Evolutionary conservation across 64 coral and sea anemone species (phyloP).

Genomic region (Orbicella faveolata): DNA sequence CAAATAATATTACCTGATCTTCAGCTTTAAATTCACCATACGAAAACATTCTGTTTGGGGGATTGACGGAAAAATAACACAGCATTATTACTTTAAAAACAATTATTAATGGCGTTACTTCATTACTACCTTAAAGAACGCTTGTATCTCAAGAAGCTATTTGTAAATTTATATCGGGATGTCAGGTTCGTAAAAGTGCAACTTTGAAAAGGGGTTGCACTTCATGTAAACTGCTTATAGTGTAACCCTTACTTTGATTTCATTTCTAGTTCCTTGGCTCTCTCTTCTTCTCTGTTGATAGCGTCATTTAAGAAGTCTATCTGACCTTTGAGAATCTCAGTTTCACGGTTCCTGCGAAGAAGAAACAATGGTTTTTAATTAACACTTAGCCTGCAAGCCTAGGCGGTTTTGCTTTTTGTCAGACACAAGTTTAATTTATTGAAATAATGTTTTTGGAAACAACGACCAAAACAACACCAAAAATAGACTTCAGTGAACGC

Average conservation of each 20-base stretch:
- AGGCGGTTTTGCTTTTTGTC: no score
- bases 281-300: conserved; percentile 84
- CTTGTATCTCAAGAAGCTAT: no score
- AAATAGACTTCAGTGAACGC: no score
- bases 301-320: conserved; percentile 95
- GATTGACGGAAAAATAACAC: background rate
- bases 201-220: background rate
- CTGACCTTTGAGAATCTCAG: conserved; percentile 93
- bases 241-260: conserved; percentile 88
- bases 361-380: background rate
- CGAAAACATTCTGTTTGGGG: conserved; percentile 89
- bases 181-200: no score
- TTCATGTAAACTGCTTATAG: background rate
- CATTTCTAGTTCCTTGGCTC: conserved; percentile 95
- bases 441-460: no score
- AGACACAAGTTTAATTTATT: no score
- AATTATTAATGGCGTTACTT: background rate
- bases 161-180: no score
- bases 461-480: no score
- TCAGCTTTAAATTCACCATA: conserved; percentile 99
- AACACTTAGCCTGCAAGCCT: no score
- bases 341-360: conserved; percentile 87
- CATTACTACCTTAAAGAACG: no score
- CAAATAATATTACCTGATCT: conserved; percentile 76
- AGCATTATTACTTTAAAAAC: background rate